Base-by-base conservation (phyloP, 1,140 invertebrate species). In the Druon quercuslanigerum region DNA sequence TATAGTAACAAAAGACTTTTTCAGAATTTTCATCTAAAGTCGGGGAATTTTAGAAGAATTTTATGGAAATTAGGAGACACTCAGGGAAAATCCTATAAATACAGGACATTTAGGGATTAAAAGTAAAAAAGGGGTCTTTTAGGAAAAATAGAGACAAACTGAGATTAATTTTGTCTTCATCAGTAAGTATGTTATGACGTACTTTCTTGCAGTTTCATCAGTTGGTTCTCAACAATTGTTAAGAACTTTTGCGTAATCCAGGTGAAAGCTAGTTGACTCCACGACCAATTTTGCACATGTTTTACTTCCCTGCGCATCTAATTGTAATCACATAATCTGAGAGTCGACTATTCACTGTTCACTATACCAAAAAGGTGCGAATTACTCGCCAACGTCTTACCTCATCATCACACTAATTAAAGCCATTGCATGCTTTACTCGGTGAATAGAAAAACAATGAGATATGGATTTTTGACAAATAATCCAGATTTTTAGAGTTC, bases 321-420 rank as follows among this genome's bases (percentile, higher is more conserved):
- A 13, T 19, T 12, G 17, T 13, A 20, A 14, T 66, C 13, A 66
- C 40, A 66, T 66, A 16, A 66, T 66, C 57, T 66, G 20, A 25
- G 57, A 66, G 20, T 14, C 40, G 57, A 25, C 57, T 66, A 66
- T 66, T 66, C 57, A 66, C 57, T 33, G 40, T 66, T 66, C 57
- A 33, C 25, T 33, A 33, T 33, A 5, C 57, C 13, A 66, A 66
- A 66, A 66, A 66, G 57, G 57, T 66, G 20, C 57, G 57, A 66
- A 60, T 25, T 60, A 25, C 25, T 14, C 33, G 25, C 57, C 14
- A 66, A 11, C 4, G 56, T 25, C 19, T 66, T 66, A 66, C 57
- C 11, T 66, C 20, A 66, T 66, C 57, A 25, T 66, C 57, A 13
- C 57, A 40, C 57, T 66, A 66, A 66, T 66, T 66, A 66, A 66